A percentile compares a stretch with the other conserved stretches of the same genome.
Evolutionary conservation across 92 coral and sea anemone genomes (phyloP).

Genomic region (Phymanthus crucifer): DNA sequence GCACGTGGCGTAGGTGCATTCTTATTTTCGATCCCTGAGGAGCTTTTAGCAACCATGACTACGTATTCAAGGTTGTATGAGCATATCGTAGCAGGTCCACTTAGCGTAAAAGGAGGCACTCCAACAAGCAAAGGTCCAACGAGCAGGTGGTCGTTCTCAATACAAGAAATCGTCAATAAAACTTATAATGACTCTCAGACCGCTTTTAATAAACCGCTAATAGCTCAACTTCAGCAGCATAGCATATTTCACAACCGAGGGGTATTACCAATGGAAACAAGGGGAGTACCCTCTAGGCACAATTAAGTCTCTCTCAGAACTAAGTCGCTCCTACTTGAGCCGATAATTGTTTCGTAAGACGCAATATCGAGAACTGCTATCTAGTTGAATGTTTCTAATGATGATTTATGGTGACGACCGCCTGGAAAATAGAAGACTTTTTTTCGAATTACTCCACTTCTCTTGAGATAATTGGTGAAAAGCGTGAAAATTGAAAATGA

Average conservation of each 20-base stretch:
- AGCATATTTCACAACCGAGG: conserved; percentile 5
- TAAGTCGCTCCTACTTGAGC: conserved; percentile 5
- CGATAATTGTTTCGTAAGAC: conserved; percentile 2
- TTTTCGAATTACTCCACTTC: not conserved
- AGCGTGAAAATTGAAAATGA: conserved; percentile 2
- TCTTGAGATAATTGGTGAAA: conserved; percentile 6
- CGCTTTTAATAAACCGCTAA: conserved; percentile 33
- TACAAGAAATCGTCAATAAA: conserved; percentile 29
- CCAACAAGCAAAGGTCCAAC: conserved; percentile 7
- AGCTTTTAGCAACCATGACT: conserved; percentile 20
- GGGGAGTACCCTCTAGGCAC: conserved; percentile 21
- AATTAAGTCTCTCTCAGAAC: conserved; percentile 21
- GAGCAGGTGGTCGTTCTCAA: conserved; percentile 19
- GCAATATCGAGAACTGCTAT: not conserved
- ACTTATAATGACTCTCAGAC: conserved; percentile 32
- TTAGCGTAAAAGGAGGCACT: conserved; percentile 14
- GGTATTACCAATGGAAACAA: conserved; percentile 21
- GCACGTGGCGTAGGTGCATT: conserved; percentile 15
- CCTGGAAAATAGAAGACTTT: not conserved
- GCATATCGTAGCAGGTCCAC: conserved; percentile 16
- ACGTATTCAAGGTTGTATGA: not conserved
- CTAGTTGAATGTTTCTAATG: conserved; percentile 5
- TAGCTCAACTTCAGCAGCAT: conserved; percentile 13
- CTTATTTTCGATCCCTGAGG: conserved; percentile 8
- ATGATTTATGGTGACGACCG: not conserved